Evolutionary conservation across 2,797 vertebrate genomes (phyloP).

Genomic region (Gobio occitaniae): DNA sequence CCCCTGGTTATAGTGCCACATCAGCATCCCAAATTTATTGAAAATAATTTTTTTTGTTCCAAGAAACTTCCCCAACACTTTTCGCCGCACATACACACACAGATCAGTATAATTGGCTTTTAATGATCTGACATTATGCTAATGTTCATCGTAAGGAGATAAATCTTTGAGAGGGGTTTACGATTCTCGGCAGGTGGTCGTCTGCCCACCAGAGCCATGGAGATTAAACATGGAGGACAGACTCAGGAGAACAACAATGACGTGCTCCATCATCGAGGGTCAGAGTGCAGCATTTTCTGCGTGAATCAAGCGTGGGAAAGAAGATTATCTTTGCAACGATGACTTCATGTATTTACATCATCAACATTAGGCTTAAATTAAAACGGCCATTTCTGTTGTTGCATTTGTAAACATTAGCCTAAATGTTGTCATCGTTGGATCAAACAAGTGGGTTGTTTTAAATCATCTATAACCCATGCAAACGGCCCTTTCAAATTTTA

Average conservation of each 20-base stretch:
- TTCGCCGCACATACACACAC: conserved; percentile 47
- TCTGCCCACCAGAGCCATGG: conserved; percentile 65
- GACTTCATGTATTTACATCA: conserved; percentile 15
- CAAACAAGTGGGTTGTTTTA: conserved; percentile 20
- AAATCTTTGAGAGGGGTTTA: conserved; percentile 72
- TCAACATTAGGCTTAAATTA: conserved; percentile 25
- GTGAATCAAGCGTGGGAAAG: conserved; percentile 38
- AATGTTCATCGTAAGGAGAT: conserved; percentile 75
- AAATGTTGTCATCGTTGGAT: neutral
- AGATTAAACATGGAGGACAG: conserved; percentile 55
- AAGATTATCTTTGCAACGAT: conserved; percentile 36
- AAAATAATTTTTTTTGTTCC: conserved; percentile 14
- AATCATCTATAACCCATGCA: conserved; percentile 18
- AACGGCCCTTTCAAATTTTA: conserved; percentile 1
- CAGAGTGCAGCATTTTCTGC: conserved; percentile 44
- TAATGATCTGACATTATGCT: conserved; percentile 84
- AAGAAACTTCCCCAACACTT: conserved; percentile 45
- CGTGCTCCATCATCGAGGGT: conserved; percentile 46
- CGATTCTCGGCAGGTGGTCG: conserved; percentile 65
- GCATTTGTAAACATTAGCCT: neutral
- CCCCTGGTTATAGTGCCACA: neutral
- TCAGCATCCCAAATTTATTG: neutral
- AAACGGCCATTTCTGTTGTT: neutral
- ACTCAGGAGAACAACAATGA: conserved; percentile 38
- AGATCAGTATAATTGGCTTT: conserved; percentile 77